Conservation (phyloP, 92 coral and sea anemone genomes). For the Palythoa caribaeorum region DNA sequence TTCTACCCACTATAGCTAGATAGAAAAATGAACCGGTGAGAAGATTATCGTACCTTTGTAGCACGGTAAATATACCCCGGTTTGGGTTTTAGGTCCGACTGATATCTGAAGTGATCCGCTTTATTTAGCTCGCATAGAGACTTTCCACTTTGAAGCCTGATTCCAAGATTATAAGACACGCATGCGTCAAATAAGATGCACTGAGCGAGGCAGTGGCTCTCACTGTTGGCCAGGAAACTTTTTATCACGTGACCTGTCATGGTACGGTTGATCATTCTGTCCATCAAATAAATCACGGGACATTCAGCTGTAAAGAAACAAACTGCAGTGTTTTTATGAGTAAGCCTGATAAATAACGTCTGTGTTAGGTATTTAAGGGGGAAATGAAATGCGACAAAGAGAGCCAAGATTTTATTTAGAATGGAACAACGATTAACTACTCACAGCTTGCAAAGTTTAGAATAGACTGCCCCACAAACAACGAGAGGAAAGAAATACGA, state of each 20-base stretch:
- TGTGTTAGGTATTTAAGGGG: too few relatives aligned
- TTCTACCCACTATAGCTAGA: too few relatives aligned
- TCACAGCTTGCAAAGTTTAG: too few relatives aligned
- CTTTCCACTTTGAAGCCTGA: constrained; percentile 9
- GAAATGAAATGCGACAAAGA: too few relatives aligned
- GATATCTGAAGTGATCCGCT: constrained; percentile 21
- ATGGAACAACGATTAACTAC: too few relatives aligned
- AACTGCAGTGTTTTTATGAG: too few relatives aligned
- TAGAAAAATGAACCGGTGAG: too few relatives aligned
- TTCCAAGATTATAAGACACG: constrained; percentile 17
- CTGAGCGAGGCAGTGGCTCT: constrained; percentile 21
- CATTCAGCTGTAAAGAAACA: neutral
- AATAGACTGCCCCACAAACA: too few relatives aligned
- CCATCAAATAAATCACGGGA: constrained; percentile 20
- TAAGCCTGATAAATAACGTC: too few relatives aligned
- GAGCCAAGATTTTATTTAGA: too few relatives aligned
- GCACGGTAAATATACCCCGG: constrained; percentile 21
- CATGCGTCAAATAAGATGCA: constrained; percentile 6
- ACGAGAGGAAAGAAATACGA: too few relatives aligned
- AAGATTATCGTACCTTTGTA: neutral
- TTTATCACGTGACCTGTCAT: constrained; percentile 25
- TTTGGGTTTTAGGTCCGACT: constrained; percentile 9
- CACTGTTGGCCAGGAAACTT: constrained; percentile 25
- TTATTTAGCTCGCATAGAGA: constrained; percentile 22
- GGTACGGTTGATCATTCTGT: neutral